phyloP scores from a whole-genome alignment of 1,140 invertebrate species.

The Anastrepha obliqua region DNA sequence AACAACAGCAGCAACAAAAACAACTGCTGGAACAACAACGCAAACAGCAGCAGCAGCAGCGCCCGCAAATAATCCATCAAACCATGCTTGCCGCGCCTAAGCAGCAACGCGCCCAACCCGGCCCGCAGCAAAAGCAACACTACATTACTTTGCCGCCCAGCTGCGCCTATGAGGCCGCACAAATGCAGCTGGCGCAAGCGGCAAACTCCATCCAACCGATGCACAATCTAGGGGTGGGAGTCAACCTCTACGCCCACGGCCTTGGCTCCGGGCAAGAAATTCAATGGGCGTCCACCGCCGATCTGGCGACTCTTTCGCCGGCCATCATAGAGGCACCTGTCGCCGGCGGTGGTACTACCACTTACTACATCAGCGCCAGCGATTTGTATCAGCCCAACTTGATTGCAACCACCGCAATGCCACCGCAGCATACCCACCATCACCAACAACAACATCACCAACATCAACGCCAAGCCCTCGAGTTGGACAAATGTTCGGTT shows the following conservation, averaged over 20 bases:
- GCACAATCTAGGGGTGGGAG: not conserved
- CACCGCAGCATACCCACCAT: constrained; percentile 4
- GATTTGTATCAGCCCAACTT: constrained; percentile 64
- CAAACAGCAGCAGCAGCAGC: constrained; percentile 42
- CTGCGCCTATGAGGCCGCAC: constrained; percentile 17
- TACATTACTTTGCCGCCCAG: constrained; percentile 41
- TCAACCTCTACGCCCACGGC: not conserved
- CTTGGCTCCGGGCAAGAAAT: constrained; percentile 5
- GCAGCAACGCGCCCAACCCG: not conserved
- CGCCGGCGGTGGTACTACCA: constrained; percentile 61
- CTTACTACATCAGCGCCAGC: constrained; percentile 68
- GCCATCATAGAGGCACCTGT: not conserved
- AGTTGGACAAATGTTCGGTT: constrained; percentile 27
- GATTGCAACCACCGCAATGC: constrained; percentile 22
- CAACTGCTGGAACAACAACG: constrained; percentile 49
- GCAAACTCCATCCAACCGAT: constrained; percentile 16
- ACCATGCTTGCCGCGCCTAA: constrained; percentile 1
- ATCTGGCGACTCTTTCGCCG: constrained; percentile 2
- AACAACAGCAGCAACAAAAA: constrained; percentile 28
- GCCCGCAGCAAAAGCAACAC: constrained; percentile 21
- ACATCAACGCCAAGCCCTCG: not conserved
- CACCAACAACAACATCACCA: not conserved
- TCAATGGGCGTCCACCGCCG: constrained; percentile 48
- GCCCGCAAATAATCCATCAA: not conserved
- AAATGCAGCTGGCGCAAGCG: constrained; percentile 29